A percentile compares a stretch with the other conserved stretches of the same genome.
phyloP scores from a whole-genome alignment of 2,113 vertebrate genomes.

The Tylochromis polylepis region DNA sequence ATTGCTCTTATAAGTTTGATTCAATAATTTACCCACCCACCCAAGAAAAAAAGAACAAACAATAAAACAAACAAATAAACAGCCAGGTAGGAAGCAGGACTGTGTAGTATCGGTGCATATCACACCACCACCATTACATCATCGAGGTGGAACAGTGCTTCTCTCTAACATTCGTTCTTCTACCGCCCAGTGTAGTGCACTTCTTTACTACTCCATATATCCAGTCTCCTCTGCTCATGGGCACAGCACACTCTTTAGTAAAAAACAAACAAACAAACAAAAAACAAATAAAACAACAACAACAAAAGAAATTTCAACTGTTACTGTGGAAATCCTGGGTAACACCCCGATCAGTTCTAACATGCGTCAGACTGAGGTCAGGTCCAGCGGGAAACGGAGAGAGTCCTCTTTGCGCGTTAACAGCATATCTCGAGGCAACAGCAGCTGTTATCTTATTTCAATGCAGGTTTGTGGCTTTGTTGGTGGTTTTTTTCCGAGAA shows the following conservation, averaged over 20 bases:
- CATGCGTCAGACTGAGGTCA: slow-evolving; percentile 31
- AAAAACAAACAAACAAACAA: not conserved
- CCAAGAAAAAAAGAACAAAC: not conserved
- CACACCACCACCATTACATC: slow-evolving; percentile 12
- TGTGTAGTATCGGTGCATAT: slow-evolving; percentile 29
- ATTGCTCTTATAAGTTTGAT: slow-evolving; percentile 46
- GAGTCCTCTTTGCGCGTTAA: slow-evolving; percentile 37
- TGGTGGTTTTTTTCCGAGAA: not conserved
- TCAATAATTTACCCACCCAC: slow-evolving; percentile 64
- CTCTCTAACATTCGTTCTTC: slow-evolving; percentile 18
- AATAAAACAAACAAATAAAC: not conserved
- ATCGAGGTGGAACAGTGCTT: slow-evolving; percentile 42
- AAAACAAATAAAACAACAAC: not conserved
- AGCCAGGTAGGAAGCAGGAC: slow-evolving; percentile 48
- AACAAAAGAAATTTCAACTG: not conserved
- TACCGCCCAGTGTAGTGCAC: slow-evolving; percentile 43
- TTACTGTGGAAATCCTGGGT: slow-evolving; percentile 15
- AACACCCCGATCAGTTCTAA: slow-evolving; percentile 30
- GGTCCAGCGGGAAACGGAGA: not conserved
- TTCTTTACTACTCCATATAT: slow-evolving; percentile 4
- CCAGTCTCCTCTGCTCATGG: slow-evolving; percentile 2
- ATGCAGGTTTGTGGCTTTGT: slow-evolving; percentile 49
- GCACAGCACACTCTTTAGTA: not conserved
- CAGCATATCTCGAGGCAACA: slow-evolving; percentile 45
- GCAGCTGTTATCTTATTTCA: slow-evolving; percentile 42